Conservation (phyloP, 2,113 vertebrate species). For the Cebidichthys violaceus region DNA sequence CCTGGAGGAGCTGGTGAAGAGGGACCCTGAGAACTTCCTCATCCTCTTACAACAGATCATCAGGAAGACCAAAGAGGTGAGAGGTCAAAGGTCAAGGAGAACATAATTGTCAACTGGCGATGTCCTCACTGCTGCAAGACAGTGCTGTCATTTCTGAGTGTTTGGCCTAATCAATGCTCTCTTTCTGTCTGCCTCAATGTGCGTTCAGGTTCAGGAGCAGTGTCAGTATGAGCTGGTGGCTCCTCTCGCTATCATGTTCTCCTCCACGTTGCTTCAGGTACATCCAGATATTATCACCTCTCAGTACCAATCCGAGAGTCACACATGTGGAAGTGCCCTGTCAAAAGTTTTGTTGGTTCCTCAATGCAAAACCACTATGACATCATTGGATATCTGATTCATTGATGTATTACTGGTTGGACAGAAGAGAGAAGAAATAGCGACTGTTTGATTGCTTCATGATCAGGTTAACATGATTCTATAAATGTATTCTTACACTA, state of each 20-base stretch:
- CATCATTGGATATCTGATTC: neutral
- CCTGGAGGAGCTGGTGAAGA: slow-evolving; percentile 94
- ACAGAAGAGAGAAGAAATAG: neutral
- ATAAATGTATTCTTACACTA: neutral
- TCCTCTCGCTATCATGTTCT: slow-evolving; percentile 93
- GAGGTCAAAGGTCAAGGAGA: slow-evolving; percentile 25
- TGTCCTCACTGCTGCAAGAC: neutral
- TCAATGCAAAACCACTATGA: neutral
- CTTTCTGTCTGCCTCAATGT: neutral
- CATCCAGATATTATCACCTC: slow-evolving; percentile 23
- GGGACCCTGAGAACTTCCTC: slow-evolving; percentile 92
- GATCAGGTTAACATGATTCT: neutral
- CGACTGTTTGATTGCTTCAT: neutral
- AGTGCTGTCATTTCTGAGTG: neutral
- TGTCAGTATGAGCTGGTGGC: slow-evolving; percentile 92
- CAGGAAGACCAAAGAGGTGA: slow-evolving; percentile 91
- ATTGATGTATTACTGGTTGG: neutral
- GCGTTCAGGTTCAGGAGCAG: slow-evolving; percentile 89
- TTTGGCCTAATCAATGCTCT: neutral
- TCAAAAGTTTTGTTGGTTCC: slow-evolving; percentile 13
- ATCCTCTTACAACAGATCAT: slow-evolving; percentile 96
- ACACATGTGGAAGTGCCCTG: neutral
- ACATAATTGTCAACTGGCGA: neutral
- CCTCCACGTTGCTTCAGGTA: slow-evolving; percentile 91
- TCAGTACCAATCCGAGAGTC: neutral